These are phyloP conservation scores for Babyrousa celebensis DNA, from an alignment of 2,797 vertebrate genomes.

Conservation along the genomic window DNA sequence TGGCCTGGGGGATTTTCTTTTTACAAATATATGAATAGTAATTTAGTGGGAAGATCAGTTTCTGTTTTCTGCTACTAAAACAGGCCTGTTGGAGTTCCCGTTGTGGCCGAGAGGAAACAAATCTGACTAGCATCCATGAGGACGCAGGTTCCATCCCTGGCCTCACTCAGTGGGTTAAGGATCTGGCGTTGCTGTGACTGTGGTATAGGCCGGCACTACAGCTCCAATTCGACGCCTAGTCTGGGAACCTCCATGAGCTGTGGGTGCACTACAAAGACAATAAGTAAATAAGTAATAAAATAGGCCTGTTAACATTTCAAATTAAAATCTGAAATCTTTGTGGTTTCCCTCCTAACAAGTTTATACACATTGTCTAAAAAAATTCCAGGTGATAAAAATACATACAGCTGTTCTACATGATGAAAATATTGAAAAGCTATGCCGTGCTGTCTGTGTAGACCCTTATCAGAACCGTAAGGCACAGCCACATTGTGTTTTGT, in stretches of 20 bases:
- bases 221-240: no score
- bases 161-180: no score
- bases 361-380: conserved; percentile 11
- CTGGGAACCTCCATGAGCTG: no score
- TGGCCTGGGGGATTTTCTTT: not conserved
- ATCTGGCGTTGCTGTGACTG: no score
- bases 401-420: not conserved
- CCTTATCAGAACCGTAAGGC: not conserved
- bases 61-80: not conserved
- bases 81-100: not conserved
- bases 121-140: no score
- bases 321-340: conserved; percentile 19
- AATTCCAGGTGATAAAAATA: not conserved
- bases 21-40: not conserved
- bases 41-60: not conserved
- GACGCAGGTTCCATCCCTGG: no score
- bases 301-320: not conserved
- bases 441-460: fast-evolving
- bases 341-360: not conserved
- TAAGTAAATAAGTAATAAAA: not conserved
- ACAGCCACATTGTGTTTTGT: not conserved
- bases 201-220: no score
- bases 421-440: not conserved
- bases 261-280: no score
- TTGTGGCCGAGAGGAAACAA: no score